Percentiles rank a stretch among this genome's conserved stretches.
Evolutionary conservation across 2,113 vertebrate genomes (phyloP).

Genomic region (Asarcornis scutulata): DNA sequence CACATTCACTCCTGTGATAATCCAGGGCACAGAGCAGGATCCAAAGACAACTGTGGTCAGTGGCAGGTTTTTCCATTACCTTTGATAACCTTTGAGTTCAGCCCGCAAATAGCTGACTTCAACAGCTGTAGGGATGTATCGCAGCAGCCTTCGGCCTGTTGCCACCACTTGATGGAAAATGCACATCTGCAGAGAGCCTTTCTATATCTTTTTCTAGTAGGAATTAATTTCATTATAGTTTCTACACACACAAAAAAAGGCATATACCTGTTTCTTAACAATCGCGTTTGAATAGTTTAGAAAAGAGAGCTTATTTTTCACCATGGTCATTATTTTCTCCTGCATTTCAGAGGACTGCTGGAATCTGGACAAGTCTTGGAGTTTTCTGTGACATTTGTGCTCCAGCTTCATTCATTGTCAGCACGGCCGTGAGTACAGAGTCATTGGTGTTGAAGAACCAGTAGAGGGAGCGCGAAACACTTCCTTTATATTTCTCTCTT

Average conservation of each 20-base stretch:
- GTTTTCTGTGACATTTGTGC: neutral
- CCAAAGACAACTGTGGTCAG: neutral
- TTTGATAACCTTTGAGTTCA: neutral
- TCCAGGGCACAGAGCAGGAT: accelerated
- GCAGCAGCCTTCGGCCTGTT: neutral
- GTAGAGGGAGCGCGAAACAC: conserved; percentile 51
- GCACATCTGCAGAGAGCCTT: neutral
- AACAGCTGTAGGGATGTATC: neutral
- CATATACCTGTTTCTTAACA: accelerated
- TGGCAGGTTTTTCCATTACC: accelerated
- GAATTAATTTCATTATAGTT: neutral
- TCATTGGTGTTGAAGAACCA: neutral
- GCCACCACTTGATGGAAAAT: neutral
- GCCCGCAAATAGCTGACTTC: neutral
- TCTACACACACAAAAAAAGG: neutral
- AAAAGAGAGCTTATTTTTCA: neutral
- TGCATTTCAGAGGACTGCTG: neutral
- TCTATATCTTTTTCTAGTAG: neutral
- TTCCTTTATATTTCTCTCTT: neutral
- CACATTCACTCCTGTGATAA: neutral
- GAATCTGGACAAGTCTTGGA: neutral
- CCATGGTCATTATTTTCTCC: neutral
- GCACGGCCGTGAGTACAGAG: accelerated
- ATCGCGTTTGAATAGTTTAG: neutral
- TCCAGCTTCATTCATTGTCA: neutral